A percentile compares a stretch with the other conserved stretches of the same genome.
Conservation (phyloP, 2,888 invertebrate species). For the Himalopsyche kuldschensis region DNA sequence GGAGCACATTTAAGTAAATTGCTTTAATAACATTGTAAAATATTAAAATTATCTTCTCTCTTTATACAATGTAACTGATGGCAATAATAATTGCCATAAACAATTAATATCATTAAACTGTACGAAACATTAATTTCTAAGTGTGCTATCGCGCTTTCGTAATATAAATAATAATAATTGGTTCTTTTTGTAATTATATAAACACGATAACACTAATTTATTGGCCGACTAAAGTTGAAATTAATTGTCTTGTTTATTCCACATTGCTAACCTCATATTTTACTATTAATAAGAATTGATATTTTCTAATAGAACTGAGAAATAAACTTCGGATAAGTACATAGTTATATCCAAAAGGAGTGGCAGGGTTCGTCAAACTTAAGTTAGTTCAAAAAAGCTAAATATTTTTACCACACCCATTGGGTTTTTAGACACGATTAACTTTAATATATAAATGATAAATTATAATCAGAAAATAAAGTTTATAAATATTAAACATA, state of each 20-base stretch:
- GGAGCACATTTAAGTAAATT: neutral
- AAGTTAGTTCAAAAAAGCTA: too few relatives aligned
- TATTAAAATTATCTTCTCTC: neutral
- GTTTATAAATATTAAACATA: too few relatives aligned
- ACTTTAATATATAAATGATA: too few relatives aligned
- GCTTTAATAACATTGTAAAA: neutral
- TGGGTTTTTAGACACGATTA: too few relatives aligned
- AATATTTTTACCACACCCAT: too few relatives aligned
- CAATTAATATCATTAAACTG: neutral
- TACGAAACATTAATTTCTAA: neutral
- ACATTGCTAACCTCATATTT: neutral
- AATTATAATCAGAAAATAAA: too few relatives aligned
- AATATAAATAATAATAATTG: neutral
- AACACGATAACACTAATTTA: conserved; percentile 14
- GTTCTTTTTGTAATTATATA: neutral
- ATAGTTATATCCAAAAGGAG: too few relatives aligned
- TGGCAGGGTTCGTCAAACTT: too few relatives aligned
- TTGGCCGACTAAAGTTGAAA: conserved; percentile 21
- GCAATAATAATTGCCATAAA: neutral
- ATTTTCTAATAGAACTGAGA: too few relatives aligned
- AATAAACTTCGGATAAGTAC: too few relatives aligned
- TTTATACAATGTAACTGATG: neutral
- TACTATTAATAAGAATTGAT: neutral
- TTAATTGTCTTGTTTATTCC: conserved; percentile 26
- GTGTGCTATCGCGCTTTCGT: neutral